phyloP scores from a whole-genome alignment of 2,888 invertebrate genomes.

The Leucophora obtusa region DNA sequence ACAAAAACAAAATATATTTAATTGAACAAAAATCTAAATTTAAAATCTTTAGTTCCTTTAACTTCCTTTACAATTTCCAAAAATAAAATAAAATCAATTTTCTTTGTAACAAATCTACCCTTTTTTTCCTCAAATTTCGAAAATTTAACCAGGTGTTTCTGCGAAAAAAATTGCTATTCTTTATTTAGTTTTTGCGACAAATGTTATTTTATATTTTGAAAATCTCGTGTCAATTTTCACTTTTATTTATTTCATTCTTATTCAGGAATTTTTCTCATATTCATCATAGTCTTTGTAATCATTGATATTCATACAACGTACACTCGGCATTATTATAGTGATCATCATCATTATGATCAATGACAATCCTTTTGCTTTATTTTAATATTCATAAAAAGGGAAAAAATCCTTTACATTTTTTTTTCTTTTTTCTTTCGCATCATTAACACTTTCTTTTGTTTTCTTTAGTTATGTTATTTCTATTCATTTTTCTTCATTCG shows the following conservation, averaged over 20 bases:
- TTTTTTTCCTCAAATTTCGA: slow-evolving; percentile 30
- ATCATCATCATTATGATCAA: slow-evolving; percentile 51
- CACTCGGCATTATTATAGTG: slow-evolving; percentile 20
- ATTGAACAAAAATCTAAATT: slow-evolving; percentile 7
- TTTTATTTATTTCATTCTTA: slow-evolving; percentile 51
- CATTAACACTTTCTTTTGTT: slow-evolving; percentile 67
- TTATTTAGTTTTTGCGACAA: slow-evolving; percentile 54
- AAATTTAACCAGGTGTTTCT: slow-evolving; percentile 60
- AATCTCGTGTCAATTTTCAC: slow-evolving; percentile 66
- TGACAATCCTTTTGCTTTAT: slow-evolving; percentile 56
- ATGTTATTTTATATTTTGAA: slow-evolving; percentile 45
- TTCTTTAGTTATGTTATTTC: slow-evolving; percentile 22
- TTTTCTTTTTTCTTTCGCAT: slow-evolving; percentile 45
- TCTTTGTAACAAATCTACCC: slow-evolving; percentile 42
- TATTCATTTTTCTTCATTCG: slow-evolving; percentile 24
- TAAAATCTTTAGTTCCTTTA: slow-evolving; percentile 24
- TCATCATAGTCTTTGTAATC: slow-evolving; percentile 50
- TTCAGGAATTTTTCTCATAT: slow-evolving; percentile 44
- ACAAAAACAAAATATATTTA: not conserved
- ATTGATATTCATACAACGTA: slow-evolving; percentile 33
- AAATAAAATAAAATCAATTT: slow-evolving; percentile 40
- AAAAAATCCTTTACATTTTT: slow-evolving; percentile 38
- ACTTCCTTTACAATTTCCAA: slow-evolving; percentile 31
- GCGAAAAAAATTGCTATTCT: slow-evolving; percentile 44
- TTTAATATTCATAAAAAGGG: slow-evolving; percentile 31